Conservation (phyloP, 1,140 invertebrate species). For the Pseudomyrmex concolor region DNA sequence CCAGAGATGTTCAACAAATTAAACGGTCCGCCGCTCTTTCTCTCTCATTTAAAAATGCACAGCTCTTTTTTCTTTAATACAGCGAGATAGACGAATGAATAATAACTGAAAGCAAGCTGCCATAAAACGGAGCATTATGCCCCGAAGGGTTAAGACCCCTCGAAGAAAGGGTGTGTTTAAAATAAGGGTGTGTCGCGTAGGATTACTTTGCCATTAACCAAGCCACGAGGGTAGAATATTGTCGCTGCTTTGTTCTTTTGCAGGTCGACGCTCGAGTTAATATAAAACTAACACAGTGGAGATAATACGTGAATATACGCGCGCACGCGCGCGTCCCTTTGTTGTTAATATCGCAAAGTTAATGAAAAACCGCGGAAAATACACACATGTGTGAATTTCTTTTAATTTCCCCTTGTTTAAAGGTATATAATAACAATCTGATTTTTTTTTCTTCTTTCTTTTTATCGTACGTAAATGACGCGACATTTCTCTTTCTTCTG, state of each 20-base stretch:
- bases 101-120: slow-evolving; percentile 30
- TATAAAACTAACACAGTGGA: slow-evolving; percentile 52
- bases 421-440: no score
- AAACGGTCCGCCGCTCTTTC: not conserved
- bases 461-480: no score
- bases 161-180: slow-evolving; percentile 59
- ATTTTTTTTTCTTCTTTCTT: no score
- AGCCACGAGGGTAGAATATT: slow-evolving; percentile 51
- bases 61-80: slow-evolving; percentile 1
- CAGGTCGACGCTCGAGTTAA: slow-evolving; percentile 46
- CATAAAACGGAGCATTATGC: slow-evolving; percentile 52
- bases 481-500: no score
- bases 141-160: slow-evolving; percentile 56
- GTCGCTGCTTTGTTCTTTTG: slow-evolving; percentile 51
- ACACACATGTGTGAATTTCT: no score
- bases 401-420: no score
- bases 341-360: not conserved
- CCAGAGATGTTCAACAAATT: not conserved
- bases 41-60: not conserved
- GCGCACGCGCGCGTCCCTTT: not conserved
- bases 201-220: slow-evolving; percentile 59
- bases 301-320: slow-evolving; percentile 18
- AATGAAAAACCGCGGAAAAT: not conserved
- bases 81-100: slow-evolving; percentile 24
- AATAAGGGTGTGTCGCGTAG: slow-evolving; percentile 60